Evolutionary conservation across 2,888 invertebrate species (phyloP).

Genomic region (Steromphala cineraria): DNA sequence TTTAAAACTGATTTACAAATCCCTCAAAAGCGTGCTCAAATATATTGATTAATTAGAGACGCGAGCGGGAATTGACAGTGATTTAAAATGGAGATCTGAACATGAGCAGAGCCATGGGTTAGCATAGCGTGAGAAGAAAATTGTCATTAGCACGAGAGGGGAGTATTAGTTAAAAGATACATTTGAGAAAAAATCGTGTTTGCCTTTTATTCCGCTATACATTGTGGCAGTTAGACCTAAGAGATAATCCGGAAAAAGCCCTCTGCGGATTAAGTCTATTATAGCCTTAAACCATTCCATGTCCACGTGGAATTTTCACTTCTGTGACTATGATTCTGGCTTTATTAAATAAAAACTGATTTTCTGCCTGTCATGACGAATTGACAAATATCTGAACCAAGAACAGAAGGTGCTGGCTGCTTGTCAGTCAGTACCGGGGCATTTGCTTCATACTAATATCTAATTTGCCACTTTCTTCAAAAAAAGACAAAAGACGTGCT

Average conservation of each 20-base stretch:
- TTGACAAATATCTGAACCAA: neutral
- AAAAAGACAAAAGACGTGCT: slow-evolving; percentile 18
- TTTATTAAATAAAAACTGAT: slow-evolving; percentile 14
- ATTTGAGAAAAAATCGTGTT: slow-evolving; percentile 4
- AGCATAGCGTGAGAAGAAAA: neutral
- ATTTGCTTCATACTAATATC: slow-evolving; percentile 12
- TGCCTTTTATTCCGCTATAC: neutral
- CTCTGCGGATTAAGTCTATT: neutral
- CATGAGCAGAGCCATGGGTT: neutral
- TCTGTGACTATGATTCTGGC: neutral
- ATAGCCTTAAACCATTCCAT: neutral
- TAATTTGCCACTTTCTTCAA: slow-evolving; percentile 10
- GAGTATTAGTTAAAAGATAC: slow-evolving; percentile 7
- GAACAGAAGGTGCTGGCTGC: neutral
- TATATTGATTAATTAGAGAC: slow-evolving; percentile 31
- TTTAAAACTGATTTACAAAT: slow-evolving; percentile 30
- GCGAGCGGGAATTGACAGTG: slow-evolving; percentile 9
- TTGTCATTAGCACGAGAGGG: neutral
- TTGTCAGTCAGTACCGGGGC: neutral
- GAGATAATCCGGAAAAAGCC: neutral
- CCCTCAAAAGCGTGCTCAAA: slow-evolving; percentile 25
- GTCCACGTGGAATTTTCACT: neutral
- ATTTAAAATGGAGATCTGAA: neutral
- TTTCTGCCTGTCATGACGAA: neutral
- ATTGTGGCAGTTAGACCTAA: neutral